Evolutionary conservation across 2,797 vertebrate genomes (phyloP).

Genomic region (Serranus cabrilla): DNA sequence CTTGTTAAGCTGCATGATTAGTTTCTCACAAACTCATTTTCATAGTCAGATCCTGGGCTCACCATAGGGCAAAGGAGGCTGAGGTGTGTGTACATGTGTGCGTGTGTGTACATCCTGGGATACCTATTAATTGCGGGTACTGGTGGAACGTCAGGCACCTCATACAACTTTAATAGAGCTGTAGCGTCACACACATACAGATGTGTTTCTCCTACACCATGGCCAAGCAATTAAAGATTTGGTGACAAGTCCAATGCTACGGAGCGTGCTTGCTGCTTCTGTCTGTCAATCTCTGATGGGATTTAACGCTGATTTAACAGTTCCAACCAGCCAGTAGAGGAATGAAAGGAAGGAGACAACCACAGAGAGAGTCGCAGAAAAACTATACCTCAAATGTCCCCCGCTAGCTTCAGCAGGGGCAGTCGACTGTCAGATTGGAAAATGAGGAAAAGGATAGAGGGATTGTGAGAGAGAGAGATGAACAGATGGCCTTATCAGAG

Average conservation of each 20-base stretch:
- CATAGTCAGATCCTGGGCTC: conserved; percentile 62
- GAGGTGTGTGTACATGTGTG: conserved; percentile 19
- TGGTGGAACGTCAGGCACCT: conserved; percentile 41
- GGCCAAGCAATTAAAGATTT: conserved; percentile 56
- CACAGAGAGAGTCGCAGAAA: conserved; percentile 23
- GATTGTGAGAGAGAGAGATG: conserved; percentile 56
- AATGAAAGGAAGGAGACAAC: conserved; percentile 39
- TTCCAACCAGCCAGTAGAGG: conserved; percentile 36
- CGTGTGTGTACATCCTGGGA: conserved; percentile 17
- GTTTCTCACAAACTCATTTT: conserved; percentile 82
- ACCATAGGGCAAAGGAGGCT: conserved; percentile 23
- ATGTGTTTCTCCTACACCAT: conserved; percentile 52
- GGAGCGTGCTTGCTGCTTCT: conserved; percentile 26
- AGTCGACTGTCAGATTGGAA: conserved; percentile 54
- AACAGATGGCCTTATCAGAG: conserved; percentile 84
- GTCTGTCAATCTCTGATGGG: conserved; percentile 54
- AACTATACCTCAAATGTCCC: conserved; percentile 30
- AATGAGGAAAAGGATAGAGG: conserved; percentile 66
- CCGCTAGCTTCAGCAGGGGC: conserved; percentile 38
- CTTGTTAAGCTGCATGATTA: conserved; percentile 81
- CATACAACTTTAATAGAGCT: conserved; percentile 54
- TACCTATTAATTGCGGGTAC: conserved; percentile 56
- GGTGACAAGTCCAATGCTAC: conserved; percentile 38
- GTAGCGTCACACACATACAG: conserved; percentile 45
- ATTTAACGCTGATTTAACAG: conserved; percentile 67